Evolutionary conservation across 2,797 vertebrate species (phyloP).

Genomic region (Eidolon dupreanum): DNA sequence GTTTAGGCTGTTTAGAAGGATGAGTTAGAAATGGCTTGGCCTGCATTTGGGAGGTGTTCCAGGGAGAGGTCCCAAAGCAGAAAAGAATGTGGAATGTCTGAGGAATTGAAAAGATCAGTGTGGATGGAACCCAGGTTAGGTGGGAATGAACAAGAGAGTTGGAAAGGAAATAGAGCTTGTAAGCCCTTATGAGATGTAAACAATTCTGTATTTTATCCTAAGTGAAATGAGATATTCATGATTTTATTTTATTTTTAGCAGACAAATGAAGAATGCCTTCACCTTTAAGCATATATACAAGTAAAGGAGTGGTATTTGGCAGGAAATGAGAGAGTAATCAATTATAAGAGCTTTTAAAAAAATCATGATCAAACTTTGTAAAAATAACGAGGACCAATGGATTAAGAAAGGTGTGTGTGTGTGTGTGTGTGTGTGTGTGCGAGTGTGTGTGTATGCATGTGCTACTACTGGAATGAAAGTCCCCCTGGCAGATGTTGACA

Average conservation of each 20-base stretch:
- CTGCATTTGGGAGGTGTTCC: not conserved
- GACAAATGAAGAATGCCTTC: not conserved
- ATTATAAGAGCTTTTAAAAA: not conserved
- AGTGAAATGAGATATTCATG: not conserved
- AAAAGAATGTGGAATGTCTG: not conserved
- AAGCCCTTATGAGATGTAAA: not conserved
- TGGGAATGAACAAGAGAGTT: not conserved
- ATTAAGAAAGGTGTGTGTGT: not conserved
- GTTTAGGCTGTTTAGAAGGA: not conserved
- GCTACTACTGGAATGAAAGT: not conserved
- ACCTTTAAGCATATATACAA: not conserved
- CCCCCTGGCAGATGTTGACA: not conserved
- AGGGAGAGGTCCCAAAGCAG: not conserved
- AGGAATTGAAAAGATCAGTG: not conserved
- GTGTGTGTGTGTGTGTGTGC: no score
- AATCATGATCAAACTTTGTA: not conserved
- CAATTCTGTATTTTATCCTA: not conserved
- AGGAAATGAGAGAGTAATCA: not conserved
- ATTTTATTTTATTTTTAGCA: not conserved
- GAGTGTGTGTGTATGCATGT: rapidly evolving
- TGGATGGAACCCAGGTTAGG: not conserved
- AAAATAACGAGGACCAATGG: not conserved
- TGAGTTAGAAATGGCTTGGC: not conserved
- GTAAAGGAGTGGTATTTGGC: not conserved
- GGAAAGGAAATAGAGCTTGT: not conserved